Percentiles rank a stretch among this genome's conserved stretches.
Conservation (phyloP, 2,113 vertebrate genomes). For the Neopipo cinnamomea region DNA sequence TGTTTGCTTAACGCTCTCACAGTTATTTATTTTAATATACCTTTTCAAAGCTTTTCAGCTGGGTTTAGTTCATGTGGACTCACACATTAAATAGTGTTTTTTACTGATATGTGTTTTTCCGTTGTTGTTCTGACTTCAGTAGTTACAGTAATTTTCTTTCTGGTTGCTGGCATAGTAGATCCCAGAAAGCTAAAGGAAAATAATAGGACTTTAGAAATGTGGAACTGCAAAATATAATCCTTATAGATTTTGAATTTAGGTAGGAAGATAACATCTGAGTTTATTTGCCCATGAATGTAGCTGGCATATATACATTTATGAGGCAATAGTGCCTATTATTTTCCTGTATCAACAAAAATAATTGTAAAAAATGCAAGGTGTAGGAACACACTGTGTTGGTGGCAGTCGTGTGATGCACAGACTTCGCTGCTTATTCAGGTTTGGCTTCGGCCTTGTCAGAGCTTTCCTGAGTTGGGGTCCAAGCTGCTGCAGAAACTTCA, state of each 20-base stretch:
- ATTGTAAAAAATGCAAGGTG: background rate
- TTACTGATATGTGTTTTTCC: background rate
- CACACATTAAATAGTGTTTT: background rate
- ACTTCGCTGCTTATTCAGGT: background rate
- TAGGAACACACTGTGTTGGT: background rate
- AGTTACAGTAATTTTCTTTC: background rate
- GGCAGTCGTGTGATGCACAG: background rate
- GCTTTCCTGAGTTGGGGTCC: background rate
- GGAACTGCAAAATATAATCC: background rate
- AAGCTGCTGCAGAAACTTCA: background rate
- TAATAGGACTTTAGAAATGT: background rate
- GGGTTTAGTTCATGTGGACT: background rate
- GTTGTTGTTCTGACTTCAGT: background rate
- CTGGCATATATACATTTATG: background rate
- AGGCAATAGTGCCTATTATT: background rate
- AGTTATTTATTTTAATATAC: slow-evolving; percentile 24
- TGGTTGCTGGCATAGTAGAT: background rate
- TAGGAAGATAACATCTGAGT: background rate
- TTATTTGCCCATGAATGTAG: background rate
- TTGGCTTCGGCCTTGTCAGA: background rate
- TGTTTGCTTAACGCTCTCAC: background rate
- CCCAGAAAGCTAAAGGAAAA: background rate
- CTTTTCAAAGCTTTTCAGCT: slow-evolving; percentile 19
- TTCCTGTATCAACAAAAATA: background rate
- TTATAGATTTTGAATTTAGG: background rate